phyloP scores from a whole-genome alignment of 2,888 invertebrate species.

The Eurytoma adleriae region DNA sequence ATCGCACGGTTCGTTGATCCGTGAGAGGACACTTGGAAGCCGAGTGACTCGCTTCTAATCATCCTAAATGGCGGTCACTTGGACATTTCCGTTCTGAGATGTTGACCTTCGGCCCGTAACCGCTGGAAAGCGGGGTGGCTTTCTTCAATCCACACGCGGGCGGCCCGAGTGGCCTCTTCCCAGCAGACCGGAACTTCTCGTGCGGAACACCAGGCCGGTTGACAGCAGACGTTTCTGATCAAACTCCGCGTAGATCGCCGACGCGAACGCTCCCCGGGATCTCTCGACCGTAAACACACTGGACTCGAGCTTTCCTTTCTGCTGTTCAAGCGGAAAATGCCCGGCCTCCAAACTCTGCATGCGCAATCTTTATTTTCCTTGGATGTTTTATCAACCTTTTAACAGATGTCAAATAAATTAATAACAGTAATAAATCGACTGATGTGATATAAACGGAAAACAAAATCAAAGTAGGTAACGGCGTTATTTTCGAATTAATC shows the following conservation, averaged over 20 bases:
- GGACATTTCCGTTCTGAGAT: conserved; percentile 45
- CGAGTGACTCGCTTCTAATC: conserved; percentile 32
- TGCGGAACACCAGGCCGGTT: neutral
- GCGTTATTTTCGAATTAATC: too few species aligned
- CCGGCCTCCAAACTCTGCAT: too few species aligned
- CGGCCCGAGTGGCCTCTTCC: conserved; percentile 1
- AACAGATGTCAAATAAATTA: too few species aligned
- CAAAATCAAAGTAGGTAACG: neutral
- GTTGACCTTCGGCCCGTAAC: conserved; percentile 41
- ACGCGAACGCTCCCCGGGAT: neutral
- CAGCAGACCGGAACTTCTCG: neutral
- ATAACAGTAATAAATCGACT: too few species aligned
- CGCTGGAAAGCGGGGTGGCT: neutral
- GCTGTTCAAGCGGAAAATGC: neutral
- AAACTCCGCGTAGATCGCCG: neutral
- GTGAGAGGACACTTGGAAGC: conserved; percentile 6
- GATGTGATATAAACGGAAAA: too few species aligned
- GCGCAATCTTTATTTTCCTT: too few species aligned
- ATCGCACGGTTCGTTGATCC: conserved; percentile 41
- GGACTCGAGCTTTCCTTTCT: neutral
- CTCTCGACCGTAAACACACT: conserved; percentile 10
- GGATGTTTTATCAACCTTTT: too few species aligned
- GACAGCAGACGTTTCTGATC: conserved; percentile 11
- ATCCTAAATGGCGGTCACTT: conserved; percentile 49
- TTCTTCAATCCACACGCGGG: neutral